phyloP scores from a whole-genome alignment of 2,797 vertebrate species.

The Pangasius djambal region DNA sequence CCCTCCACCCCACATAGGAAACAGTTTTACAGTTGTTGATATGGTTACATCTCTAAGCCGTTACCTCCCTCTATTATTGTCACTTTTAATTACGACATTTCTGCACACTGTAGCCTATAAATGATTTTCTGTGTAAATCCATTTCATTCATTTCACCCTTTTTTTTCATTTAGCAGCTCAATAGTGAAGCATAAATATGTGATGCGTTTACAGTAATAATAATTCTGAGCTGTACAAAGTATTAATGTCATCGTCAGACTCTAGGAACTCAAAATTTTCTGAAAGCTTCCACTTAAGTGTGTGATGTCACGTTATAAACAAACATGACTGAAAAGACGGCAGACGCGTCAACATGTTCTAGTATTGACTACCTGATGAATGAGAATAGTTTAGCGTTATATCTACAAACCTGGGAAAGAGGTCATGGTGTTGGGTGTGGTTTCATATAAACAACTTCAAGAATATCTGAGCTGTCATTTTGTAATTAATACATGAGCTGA shows the following conservation, averaged over 20 bases:
- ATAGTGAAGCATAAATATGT: background rate
- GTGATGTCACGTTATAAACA: too few species aligned
- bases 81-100: background rate
- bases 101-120: background rate
- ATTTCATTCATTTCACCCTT: background rate
- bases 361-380: background rate
- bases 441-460: background rate
- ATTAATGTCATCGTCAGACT: background rate
- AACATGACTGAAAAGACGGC: background rate
- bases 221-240: background rate
- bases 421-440: background rate
- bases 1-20: background rate
- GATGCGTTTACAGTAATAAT: too few species aligned
- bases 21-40: background rate
- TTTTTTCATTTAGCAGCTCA: background rate
- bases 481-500: background rate
- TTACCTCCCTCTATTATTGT: background rate
- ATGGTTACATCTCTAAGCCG: background rate
- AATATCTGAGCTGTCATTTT: background rate
- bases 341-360: too few species aligned
- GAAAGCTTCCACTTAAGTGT: background rate
- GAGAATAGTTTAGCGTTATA: background rate
- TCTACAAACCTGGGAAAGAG: background rate
- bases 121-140: too few species aligned
- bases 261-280: background rate